phyloP scores from a whole-genome alignment of 2,888 invertebrate genomes.

The Tryphoninae sp. region DNA sequence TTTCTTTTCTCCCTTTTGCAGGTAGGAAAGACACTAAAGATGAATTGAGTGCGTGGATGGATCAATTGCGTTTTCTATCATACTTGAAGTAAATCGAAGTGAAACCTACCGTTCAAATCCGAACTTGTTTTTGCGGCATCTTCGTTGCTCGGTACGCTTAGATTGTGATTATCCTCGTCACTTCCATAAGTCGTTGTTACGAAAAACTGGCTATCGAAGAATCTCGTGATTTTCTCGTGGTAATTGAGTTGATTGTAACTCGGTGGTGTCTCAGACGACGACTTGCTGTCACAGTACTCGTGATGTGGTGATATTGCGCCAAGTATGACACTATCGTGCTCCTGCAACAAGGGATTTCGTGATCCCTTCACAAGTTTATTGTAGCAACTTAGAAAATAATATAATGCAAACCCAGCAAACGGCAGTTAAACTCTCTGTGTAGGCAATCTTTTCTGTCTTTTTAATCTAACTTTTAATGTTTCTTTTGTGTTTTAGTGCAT shows the following conservation, averaged over 20 bases:
- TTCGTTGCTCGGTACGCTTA: conserved; percentile 69
- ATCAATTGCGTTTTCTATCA: neutral
- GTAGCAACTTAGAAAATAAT: conserved; percentile 69
- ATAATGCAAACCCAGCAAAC: neutral
- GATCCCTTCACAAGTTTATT: conserved; percentile 79
- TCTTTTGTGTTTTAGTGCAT: neutral
- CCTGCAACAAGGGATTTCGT: conserved; percentile 83
- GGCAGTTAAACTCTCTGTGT: neutral
- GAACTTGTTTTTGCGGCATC: conserved; percentile 70
- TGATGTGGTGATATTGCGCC: conserved; percentile 93
- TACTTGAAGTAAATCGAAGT: neutral
- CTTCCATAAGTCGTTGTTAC: conserved; percentile 69
- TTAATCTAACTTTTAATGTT: conserved; percentile 14
- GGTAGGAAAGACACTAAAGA: too few species aligned
- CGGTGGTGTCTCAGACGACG: conserved; percentile 90
- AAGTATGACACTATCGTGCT: conserved; percentile 91
- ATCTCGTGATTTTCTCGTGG: conserved; percentile 90
- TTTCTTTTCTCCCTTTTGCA: too few species aligned
- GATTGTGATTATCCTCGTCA: conserved; percentile 74
- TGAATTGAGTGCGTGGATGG: neutral
- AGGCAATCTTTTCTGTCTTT: conserved; percentile 18
- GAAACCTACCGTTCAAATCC: conserved; percentile 66
- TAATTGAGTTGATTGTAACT: conserved; percentile 94
- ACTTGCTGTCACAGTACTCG: conserved; percentile 90
- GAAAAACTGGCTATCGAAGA: conserved; percentile 76